Percentiles rank a stretch among this genome's conserved stretches.
Evolutionary conservation across 2,888 invertebrate genomes (phyloP).

Genomic region (Cotesia congregata): DNA sequence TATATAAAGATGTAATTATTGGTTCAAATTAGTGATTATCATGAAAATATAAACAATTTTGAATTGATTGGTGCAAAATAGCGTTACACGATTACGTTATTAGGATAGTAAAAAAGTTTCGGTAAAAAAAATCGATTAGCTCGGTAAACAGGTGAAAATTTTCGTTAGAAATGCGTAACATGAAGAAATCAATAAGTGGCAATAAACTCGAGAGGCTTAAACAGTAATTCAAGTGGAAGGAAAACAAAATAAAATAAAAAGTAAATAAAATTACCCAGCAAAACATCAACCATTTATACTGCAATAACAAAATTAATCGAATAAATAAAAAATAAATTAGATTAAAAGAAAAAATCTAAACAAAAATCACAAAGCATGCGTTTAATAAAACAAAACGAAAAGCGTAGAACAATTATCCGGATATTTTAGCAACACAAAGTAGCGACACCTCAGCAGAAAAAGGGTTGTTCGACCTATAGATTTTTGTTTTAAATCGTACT

Average conservation of each 20-base stretch:
- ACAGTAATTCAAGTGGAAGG: constrained; percentile 43
- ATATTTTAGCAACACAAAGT: background rate
- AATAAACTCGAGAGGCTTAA: constrained; percentile 54
- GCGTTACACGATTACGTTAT: too few relatives aligned
- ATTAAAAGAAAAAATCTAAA: too few relatives aligned
- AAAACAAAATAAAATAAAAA: constrained; percentile 12
- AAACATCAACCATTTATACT: too few relatives aligned
- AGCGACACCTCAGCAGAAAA: background rate
- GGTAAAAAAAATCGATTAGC: constrained; percentile 47
- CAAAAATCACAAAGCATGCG: too few relatives aligned
- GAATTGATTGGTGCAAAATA: too few relatives aligned
- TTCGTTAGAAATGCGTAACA: constrained; percentile 55
- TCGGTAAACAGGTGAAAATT: constrained; percentile 45
- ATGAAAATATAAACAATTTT: too few relatives aligned
- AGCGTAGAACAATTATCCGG: background rate
- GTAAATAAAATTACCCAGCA: constrained; percentile 5
- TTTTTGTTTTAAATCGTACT: constrained; percentile 9
- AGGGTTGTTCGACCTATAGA: background rate
- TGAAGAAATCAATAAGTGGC: constrained; percentile 62
- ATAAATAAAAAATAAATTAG: background rate
- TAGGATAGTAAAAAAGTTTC: background rate
- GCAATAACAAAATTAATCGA: background rate
- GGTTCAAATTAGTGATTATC: too few relatives aligned
- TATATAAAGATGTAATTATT: too few relatives aligned
- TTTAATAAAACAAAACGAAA: background rate